phyloP scores from a whole-genome alignment of 1,140 invertebrate species.

The Olivierus martensii region DNA sequence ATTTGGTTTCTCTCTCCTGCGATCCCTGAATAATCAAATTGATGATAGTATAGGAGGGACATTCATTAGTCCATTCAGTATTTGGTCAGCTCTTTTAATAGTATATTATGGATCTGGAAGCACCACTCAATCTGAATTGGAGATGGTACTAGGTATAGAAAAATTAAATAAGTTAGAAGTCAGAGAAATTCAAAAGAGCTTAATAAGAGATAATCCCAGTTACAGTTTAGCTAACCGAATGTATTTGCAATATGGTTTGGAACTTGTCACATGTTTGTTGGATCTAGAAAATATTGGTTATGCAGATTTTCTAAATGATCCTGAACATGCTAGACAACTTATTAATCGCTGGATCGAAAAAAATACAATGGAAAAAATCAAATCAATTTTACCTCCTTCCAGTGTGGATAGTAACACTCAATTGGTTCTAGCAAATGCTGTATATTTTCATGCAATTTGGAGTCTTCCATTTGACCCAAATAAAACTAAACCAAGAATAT shows the following conservation, averaged over 20 bases:
- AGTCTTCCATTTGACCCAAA: constrained; percentile 30
- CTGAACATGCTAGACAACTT: constrained; percentile 33
- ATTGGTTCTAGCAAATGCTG: constrained; percentile 34
- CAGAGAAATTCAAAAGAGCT: constrained; percentile 12
- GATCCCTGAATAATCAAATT: neutral
- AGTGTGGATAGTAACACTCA: constrained; percentile 20
- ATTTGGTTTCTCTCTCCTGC: constrained; percentile 8
- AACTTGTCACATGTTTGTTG: constrained; percentile 17
- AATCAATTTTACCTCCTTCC: constrained; percentile 34
- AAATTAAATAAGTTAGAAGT: constrained; percentile 10
- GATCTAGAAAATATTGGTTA: constrained; percentile 45
- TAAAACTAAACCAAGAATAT: constrained; percentile 17
- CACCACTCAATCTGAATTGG: constrained; percentile 23
- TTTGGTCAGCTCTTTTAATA: constrained; percentile 22
- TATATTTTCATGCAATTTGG: constrained; percentile 31
- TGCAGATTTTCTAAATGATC: constrained; percentile 43
- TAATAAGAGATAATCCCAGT: constrained; percentile 5
- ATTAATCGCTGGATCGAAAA: constrained; percentile 60
- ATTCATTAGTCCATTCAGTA: constrained; percentile 19
- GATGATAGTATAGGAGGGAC: constrained; percentile 10
- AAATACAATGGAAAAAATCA: constrained; percentile 52
- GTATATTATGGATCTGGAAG: constrained; percentile 24
- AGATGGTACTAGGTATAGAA: constrained; percentile 14
- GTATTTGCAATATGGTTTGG: constrained; percentile 12
- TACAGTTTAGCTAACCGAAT: constrained; percentile 15